A percentile compares a stretch with the other conserved stretches of the same genome.
Conservation (phyloP, 2,797 vertebrate genomes). For the Anableps anableps region DNA sequence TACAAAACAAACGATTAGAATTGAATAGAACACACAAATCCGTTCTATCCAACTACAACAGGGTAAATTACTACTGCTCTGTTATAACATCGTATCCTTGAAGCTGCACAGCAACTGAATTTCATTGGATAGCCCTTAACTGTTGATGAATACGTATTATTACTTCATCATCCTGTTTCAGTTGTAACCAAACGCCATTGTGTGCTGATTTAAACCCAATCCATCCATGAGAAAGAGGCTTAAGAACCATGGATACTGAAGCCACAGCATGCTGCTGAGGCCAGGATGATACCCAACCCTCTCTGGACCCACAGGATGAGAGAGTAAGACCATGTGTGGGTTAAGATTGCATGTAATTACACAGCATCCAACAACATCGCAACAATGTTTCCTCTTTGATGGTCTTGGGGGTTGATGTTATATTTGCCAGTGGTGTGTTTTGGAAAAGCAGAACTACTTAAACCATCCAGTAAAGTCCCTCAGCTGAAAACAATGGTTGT, state of each 20-base stretch:
- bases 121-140: neutral
- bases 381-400: constrained; percentile 50
- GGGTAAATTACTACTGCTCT: neutral
- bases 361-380: constrained; percentile 35
- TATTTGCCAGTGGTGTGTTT: constrained; percentile 45
- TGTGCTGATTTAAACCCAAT: neutral
- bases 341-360: constrained; percentile 60
- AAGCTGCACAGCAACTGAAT: neutral
- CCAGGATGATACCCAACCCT: neutral
- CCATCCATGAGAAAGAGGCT: neutral
- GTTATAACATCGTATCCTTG: neutral
- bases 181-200: neutral
- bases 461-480: constrained; percentile 2
- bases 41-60: neutral
- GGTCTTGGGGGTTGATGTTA: constrained; percentile 48
- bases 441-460: constrained; percentile 31
- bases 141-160: neutral
- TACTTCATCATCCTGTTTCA: neutral
- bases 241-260: neutral
- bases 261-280: neutral
- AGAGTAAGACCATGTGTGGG: constrained; percentile 47
- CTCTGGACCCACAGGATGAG: constrained; percentile 22
- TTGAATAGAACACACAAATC: neutral
- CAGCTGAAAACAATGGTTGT: constrained; percentile 12
- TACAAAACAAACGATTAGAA: neutral